Evolutionary conservation across 2,888 invertebrate genomes (phyloP).

Genomic region (Luperina nickerlii): DNA sequence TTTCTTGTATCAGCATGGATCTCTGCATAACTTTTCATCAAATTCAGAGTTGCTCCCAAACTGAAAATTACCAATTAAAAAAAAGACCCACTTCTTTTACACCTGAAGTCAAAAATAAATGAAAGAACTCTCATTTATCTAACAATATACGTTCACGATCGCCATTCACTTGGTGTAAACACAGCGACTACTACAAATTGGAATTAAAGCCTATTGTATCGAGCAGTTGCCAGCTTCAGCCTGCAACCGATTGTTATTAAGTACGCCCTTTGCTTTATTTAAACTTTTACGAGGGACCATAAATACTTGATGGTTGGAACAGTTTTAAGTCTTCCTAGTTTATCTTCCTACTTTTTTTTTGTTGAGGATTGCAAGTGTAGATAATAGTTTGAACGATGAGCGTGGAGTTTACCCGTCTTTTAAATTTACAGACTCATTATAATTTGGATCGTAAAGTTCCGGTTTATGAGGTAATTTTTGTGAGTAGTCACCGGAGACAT

Average conservation of each 20-base stretch:
- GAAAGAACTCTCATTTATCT: slow-evolving; percentile 28
- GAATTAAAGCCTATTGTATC: slow-evolving; percentile 40
- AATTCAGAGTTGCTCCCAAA: background rate
- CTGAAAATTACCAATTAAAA: background rate
- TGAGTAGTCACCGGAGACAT: background rate
- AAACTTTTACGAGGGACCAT: slow-evolving; percentile 58
- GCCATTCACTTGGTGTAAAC: slow-evolving; percentile 35
- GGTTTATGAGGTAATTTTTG: slow-evolving; percentile 5
- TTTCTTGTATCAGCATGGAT: no score
- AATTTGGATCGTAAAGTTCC: slow-evolving; percentile 3
- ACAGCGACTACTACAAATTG: slow-evolving; percentile 45
- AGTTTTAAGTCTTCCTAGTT: slow-evolving; percentile 41
- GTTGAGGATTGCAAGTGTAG: slow-evolving; percentile 32
- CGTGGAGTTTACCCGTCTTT: slow-evolving; percentile 16
- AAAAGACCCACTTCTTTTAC: background rate
- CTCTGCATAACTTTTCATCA: background rate
- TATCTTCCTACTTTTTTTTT: slow-evolving; percentile 35
- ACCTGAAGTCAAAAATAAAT: slow-evolving; percentile 7
- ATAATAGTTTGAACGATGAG: slow-evolving; percentile 35
- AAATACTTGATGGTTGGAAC: slow-evolving; percentile 50
- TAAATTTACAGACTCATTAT: slow-evolving; percentile 36
- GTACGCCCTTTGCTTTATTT: slow-evolving; percentile 51
- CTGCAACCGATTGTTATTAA: slow-evolving; percentile 46
- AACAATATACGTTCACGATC: slow-evolving; percentile 23
- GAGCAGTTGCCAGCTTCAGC: slow-evolving; percentile 24